Percentiles rank a stretch among this genome's conserved stretches.
phyloP scores from a whole-genome alignment of 2,113 vertebrate genomes.

The Phoxinus phoxinus region DNA sequence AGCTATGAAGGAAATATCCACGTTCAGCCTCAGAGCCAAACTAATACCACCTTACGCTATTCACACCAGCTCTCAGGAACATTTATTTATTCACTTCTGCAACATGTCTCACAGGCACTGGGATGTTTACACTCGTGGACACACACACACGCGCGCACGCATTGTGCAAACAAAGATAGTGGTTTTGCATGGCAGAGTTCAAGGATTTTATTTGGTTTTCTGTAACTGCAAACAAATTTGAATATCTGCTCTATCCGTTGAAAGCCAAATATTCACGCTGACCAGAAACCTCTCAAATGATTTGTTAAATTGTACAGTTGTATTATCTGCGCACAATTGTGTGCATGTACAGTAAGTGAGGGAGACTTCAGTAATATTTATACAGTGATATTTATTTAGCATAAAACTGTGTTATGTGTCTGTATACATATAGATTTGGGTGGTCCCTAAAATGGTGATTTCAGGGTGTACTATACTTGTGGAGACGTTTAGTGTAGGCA shows the following conservation, averaged over 20 bases:
- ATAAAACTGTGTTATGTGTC: background rate
- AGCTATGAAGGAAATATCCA: conserved; percentile 34
- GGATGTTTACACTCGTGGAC: background rate
- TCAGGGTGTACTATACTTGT: background rate
- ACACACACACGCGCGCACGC: background rate
- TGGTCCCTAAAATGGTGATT: background rate
- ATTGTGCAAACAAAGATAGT: conserved; percentile 40
- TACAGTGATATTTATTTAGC: background rate
- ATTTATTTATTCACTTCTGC: conserved; percentile 22
- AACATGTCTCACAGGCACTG: background rate
- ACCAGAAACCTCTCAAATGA: background rate
- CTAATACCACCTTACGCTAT: conserved; percentile 18
- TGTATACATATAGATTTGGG: background rate
- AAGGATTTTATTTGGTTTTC: conserved; percentile 40
- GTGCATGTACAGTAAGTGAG: background rate
- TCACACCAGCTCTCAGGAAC: background rate
- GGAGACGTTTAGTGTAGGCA: background rate
- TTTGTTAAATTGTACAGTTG: background rate
- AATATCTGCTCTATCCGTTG: background rate
- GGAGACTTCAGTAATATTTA: conserved; percentile 6
- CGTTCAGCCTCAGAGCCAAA: conserved; percentile 17
- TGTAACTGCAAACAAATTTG: conserved; percentile 34
- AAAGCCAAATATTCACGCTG: conserved; percentile 15
- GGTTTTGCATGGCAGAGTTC: conserved; percentile 35
- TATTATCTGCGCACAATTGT: background rate